phyloP scores from a whole-genome alignment of 2,888 invertebrate genomes.

The Eupithecia dodoneata region DNA sequence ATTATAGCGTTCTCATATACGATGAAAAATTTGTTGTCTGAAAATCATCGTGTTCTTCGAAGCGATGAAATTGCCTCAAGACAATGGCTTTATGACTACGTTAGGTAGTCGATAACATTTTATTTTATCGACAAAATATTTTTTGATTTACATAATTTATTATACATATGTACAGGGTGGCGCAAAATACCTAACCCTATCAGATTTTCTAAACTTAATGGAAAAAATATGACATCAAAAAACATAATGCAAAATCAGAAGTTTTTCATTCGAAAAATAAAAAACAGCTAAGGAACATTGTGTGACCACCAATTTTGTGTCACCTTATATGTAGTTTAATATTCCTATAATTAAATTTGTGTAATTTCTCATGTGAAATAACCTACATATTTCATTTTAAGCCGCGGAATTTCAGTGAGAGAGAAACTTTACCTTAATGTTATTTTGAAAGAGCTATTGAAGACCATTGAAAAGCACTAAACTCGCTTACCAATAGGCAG shows the following conservation, averaged over 20 bases:
- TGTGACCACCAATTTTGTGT: too few species aligned
- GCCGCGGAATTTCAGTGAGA: not conserved
- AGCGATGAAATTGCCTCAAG: slow-evolving; percentile 17
- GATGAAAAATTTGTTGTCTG: slow-evolving; percentile 36
- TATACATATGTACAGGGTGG: too few species aligned
- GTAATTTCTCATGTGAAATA: too few species aligned
- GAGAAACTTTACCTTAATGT: not conserved
- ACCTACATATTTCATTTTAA: not conserved
- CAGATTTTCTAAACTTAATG: too few species aligned
- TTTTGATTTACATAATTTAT: too few species aligned
- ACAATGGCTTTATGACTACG: slow-evolving; percentile 17
- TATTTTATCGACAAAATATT: not conserved
- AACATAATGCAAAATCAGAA: too few species aligned
- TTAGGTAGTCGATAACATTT: not conserved
- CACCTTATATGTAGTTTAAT: too few species aligned
- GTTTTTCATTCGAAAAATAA: too few species aligned
- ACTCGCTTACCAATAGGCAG: slow-evolving; percentile 36
- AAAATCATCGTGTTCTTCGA: slow-evolving; percentile 17
- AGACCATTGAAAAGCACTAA: not conserved
- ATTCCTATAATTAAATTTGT: too few species aligned
- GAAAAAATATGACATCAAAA: too few species aligned
- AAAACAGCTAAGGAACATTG: too few species aligned
- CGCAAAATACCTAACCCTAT: too few species aligned
- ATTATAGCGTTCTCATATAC: slow-evolving; percentile 22
- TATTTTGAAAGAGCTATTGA: not conserved